Conservation (phyloP, 2,113 vertebrate species). For the Lophotis ruficrista region DNA sequence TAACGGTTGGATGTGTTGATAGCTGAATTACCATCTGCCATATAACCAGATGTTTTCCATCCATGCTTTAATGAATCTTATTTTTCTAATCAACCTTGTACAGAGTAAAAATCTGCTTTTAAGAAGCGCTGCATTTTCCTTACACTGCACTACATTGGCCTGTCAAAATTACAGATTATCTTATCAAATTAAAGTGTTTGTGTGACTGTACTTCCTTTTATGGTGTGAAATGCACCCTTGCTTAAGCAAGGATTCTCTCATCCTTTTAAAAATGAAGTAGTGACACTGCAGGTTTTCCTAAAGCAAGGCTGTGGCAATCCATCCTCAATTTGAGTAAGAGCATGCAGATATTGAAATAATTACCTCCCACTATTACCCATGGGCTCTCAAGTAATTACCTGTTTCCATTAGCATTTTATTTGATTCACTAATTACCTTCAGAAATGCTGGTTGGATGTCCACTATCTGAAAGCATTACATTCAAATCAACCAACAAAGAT, state of each 20-base stretch:
- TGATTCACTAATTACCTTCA: constrained; percentile 21
- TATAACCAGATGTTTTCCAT: constrained; percentile 50
- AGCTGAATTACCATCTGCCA: constrained; percentile 42
- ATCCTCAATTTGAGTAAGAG: not conserved
- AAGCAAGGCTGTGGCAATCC: not conserved
- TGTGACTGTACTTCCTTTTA: constrained; percentile 5
- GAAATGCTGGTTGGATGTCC: constrained; percentile 8
- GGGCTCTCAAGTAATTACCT: constrained; percentile 25
- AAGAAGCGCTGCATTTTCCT: not conserved
- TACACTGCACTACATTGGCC: not conserved
- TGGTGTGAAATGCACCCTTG: not conserved
- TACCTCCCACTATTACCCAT: constrained; percentile 20
- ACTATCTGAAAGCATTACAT: constrained; percentile 23
- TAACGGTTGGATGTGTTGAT: constrained; percentile 41
- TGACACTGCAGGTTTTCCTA: not conserved
- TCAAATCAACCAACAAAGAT: constrained; percentile 24
- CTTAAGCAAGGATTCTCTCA: not conserved
- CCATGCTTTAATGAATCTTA: constrained; percentile 39
- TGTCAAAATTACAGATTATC: constrained; percentile 22
- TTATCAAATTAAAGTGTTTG: constrained; percentile 52
- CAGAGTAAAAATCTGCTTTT: constrained; percentile 27
- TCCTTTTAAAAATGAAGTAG: not conserved
- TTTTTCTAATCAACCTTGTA: constrained; percentile 58
- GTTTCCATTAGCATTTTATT: constrained; percentile 39
- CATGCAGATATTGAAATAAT: constrained; percentile 40